Percentiles rank a stretch among this genome's conserved stretches.
These are phyloP conservation scores for Stichodactyla mertensii DNA, from an alignment of 64 coral and sea anemone genomes.

Conservation along the genomic window DNA sequence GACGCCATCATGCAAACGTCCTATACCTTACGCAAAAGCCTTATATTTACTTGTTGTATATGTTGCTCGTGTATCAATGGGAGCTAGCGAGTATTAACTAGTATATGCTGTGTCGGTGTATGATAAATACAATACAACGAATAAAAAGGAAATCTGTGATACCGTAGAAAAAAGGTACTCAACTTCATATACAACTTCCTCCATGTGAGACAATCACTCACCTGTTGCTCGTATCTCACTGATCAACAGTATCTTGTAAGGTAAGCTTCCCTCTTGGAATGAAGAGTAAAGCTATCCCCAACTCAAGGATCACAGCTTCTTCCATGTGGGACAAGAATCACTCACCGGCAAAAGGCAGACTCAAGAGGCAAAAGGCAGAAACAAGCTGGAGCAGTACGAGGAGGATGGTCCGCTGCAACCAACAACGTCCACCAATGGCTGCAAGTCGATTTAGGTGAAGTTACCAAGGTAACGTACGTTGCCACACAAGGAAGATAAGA, in stretches of 20 bases:
- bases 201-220: conserved; percentile 1
- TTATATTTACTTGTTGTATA: too few species aligned
- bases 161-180: too few species aligned
- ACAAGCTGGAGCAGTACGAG: not conserved
- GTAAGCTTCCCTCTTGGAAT: not conserved
- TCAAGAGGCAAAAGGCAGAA: not conserved
- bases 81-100: too few species aligned
- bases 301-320: conserved; percentile 35
- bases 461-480: not conserved
- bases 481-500: not conserved
- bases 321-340: conserved; percentile 7
- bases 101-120: too few species aligned
- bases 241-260: not conserved
- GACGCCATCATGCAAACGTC: too few species aligned
- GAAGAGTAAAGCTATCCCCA: conserved; percentile 26
- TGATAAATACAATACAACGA: too few species aligned
- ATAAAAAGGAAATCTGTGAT: too few species aligned
- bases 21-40: too few species aligned
- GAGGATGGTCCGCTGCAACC: not conserved
- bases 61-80: too few species aligned
- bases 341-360: not conserved
- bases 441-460: not conserved
- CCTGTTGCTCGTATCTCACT: not conserved
- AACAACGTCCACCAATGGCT: not conserved
- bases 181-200: conserved; percentile 14